These are phyloP conservation scores for Martes martes DNA, from an alignment of 2,113 vertebrate species.

Conservation along the genomic window DNA sequence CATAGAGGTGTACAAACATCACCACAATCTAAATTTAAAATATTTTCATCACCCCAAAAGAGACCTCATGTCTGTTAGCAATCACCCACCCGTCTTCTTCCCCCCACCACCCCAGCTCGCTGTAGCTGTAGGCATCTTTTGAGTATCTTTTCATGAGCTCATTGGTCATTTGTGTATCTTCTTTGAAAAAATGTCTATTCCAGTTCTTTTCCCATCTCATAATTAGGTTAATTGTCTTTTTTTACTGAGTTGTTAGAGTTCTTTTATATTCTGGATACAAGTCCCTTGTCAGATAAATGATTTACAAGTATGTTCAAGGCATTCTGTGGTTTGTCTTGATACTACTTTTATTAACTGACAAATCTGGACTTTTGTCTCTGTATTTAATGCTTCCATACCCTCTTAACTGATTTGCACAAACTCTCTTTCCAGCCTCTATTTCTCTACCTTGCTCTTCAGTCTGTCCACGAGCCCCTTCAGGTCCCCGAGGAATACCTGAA, in stretches of 20 bases:
- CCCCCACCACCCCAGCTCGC: neutral
- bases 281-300: neutral
- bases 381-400: neutral
- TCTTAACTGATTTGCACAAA: slow-evolving; percentile 31
- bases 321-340: neutral
- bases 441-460: slow-evolving; percentile 94
- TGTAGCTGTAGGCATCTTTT: neutral
- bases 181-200: slow-evolving; percentile 10
- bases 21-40: neutral
- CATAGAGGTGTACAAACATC: neutral
- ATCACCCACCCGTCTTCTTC: neutral
- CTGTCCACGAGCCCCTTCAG: slow-evolving; percentile 92
- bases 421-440: slow-evolving; percentile 90
- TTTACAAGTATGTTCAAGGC: neutral
- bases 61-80: neutral
- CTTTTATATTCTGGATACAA: neutral
- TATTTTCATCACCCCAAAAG: neutral
- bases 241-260: neutral
- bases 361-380: neutral
- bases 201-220: neutral
- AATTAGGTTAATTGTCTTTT: neutral
- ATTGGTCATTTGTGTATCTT: neutral
- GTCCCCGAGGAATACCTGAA: slow-evolving; percentile 89
- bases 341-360: neutral
- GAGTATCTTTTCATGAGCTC: neutral